Evolutionary conservation across 2,888 invertebrate genomes (phyloP).

Genomic region (Drosophila mulleri): DNA sequence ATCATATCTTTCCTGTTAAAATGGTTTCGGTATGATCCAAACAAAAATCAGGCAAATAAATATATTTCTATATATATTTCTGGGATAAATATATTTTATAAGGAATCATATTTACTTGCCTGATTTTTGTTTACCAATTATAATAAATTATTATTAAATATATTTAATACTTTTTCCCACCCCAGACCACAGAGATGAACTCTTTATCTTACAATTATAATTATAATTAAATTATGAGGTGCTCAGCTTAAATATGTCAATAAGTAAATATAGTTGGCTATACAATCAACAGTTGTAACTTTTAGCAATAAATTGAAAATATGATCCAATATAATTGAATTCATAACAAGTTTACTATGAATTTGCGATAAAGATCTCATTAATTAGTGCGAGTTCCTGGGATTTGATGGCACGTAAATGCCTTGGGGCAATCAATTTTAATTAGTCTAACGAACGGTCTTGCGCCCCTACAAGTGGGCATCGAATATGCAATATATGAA

Average conservation of each 20-base stretch:
- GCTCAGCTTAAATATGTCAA: neutral
- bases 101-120: too few species aligned
- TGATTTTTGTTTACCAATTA: too few species aligned
- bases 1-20: too few species aligned
- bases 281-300: neutral
- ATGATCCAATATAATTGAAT: neutral
- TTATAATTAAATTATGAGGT: neutral
- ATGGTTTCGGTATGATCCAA: too few species aligned
- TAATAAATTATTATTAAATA: too few species aligned
- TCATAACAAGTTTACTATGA: neutral
- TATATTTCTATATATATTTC: too few species aligned
- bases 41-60: too few species aligned
- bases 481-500: neutral
- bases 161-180: too few species aligned
- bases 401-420: neutral
- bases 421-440: conserved; percentile 5
- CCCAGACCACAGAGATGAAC: neutral
- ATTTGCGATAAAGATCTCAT: conserved; percentile 6
- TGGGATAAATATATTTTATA: too few species aligned
- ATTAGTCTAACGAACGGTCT: neutral
- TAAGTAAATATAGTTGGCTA: neutral
- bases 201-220: neutral
- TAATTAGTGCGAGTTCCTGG: conserved; percentile 6
- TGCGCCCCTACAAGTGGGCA: neutral
- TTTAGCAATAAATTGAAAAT: neutral